Conservation (phyloP, 2,888 invertebrate genomes). For the Argyresthia goedartella region DNA sequence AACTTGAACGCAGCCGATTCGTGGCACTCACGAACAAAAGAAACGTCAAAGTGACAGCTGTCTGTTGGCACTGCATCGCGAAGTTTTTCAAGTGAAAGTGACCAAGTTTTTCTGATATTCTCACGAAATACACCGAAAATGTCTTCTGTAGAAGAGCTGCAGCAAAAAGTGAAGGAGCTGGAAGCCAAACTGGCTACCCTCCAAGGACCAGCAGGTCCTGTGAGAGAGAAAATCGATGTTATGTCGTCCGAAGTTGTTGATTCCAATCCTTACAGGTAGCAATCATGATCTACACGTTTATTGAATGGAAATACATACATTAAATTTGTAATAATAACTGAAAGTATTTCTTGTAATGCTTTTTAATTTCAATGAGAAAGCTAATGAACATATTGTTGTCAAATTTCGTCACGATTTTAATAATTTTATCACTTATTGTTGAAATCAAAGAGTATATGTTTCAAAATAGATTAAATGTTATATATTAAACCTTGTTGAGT, state of each 20-base stretch:
- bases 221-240: slow-evolving; percentile 82
- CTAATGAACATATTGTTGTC: too few species aligned
- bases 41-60: neutral
- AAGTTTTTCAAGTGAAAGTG: slow-evolving; percentile 3
- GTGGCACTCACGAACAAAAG: too few species aligned
- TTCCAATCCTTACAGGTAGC: slow-evolving; percentile 96
- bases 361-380: too few species aligned
- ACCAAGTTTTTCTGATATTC: neutral
- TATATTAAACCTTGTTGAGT: too few species aligned
- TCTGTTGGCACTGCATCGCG: neutral
- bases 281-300: neutral
- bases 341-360: too few species aligned
- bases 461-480: too few species aligned
- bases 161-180: slow-evolving; percentile 73
- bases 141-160: slow-evolving; percentile 72
- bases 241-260: slow-evolving; percentile 98
- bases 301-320: too few species aligned
- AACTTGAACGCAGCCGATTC: too few species aligned
- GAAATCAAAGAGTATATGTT: too few species aligned
- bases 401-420: too few species aligned
- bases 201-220: slow-evolving; percentile 43
- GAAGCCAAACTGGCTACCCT: slow-evolving; percentile 72
- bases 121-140: slow-evolving; percentile 39
- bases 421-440: too few species aligned
- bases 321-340: too few species aligned